These are phyloP conservation scores for Hypercompe scribonia DNA, from an alignment of 2,888 invertebrate species.

Conservation along the genomic window DNA sequence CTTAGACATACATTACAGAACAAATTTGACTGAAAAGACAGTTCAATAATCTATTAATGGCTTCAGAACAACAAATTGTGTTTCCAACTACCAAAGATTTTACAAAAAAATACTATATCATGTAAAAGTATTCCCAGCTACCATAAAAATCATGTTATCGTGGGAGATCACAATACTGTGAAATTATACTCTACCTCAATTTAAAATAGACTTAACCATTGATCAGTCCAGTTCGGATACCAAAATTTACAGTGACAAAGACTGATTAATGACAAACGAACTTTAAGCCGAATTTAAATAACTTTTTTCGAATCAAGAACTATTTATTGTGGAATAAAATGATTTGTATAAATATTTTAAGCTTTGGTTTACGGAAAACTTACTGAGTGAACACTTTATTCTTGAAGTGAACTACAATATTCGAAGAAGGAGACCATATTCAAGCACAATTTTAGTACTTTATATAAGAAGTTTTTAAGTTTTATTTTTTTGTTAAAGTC, in stretches of 20 bases:
- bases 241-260: conserved; percentile 41
- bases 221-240: conserved; percentile 13
- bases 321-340: conserved; percentile 62
- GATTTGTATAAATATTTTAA: conserved; percentile 46
- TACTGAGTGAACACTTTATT: conserved; percentile 18
- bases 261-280: conserved; percentile 59
- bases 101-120: no score
- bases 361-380: conserved; percentile 30
- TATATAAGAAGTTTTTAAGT: no score
- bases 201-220: conserved; percentile 34
- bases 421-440: neutral
- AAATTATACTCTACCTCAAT: neutral
- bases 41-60: no score
- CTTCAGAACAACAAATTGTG: no score
- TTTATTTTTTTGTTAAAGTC: no score
- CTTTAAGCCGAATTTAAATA: conserved; percentile 65
- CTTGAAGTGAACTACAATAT: conserved; percentile 10
- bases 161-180: neutral
- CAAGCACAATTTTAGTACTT: neutral
- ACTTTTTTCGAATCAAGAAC: conserved; percentile 67
- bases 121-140: neutral
- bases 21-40: neutral
- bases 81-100: no score
- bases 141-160: neutral
- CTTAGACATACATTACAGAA: neutral